Evolutionary conservation across 2,113 vertebrate species (phyloP), one percentile per base, ranked within the genome.

Genomic region (Otus sunia): DNA sequence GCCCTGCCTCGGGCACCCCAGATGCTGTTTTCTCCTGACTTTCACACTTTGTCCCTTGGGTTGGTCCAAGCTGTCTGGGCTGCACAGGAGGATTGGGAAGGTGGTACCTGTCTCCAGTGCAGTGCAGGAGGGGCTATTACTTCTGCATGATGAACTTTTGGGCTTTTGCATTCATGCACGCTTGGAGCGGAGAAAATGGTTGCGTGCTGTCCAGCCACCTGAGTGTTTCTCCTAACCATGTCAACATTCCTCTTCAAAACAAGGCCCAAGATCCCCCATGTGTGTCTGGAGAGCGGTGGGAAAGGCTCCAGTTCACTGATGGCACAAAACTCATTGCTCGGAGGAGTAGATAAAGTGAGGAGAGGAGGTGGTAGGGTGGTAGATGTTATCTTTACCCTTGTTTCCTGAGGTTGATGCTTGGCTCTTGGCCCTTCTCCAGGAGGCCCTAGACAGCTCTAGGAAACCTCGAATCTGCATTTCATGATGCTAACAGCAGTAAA

Each of bases 381-480:
- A 36, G 79, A 84, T 87, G 19, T 47, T 95, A 81, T 84, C 86
- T 91, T 79, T 73, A 27, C 39, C 58, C 64, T 75, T 91, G 27
- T 92, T 95, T 91, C 83, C 90, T 45, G 47, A 71, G n/a, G 32
- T 50, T 73, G 56, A 15, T 71, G 18, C 41, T 90, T 6, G 2
- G 50, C 37, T 59, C 43, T 76, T 88, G 59, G 72, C 75, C 27
- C 25, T 81, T 77, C 27, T 91, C 83, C 39, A 67, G 52, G 52
- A 95, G 34, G 64, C 34, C 36, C 39, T 67, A 71, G 47, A 86
- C 39, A 89, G 12, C 55, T 71, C 39, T 47, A 69, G 52, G 19
- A 93, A 77, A n/a, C 45, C 63, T 88, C 2, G 0, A 49, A 8
- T 64, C 50, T 25, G 1, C 16, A 2, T 92, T 86, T 86, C 22